phyloP scores from a whole-genome alignment of 2,888 invertebrate species.

The Scrobipalpa costella region DNA sequence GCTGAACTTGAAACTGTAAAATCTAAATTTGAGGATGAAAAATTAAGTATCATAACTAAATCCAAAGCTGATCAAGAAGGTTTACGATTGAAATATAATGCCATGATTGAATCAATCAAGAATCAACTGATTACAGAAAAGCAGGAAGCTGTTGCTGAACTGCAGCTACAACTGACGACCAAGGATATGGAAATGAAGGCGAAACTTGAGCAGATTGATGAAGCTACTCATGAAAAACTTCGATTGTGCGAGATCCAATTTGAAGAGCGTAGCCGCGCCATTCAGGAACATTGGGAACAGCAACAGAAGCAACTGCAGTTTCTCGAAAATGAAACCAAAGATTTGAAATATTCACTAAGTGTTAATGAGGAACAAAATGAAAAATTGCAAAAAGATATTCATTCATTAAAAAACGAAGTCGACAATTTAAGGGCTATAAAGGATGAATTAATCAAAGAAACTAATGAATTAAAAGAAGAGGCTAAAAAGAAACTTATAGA shows the following conservation, averaged over 20 bases:
- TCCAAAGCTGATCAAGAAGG: slow-evolving; percentile 64
- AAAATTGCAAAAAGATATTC: slow-evolving; percentile 56
- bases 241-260: slow-evolving; percentile 74
- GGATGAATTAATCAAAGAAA: slow-evolving; percentile 48
- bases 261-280: slow-evolving; percentile 65
- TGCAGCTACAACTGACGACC: slow-evolving; percentile 56
- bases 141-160: slow-evolving; percentile 57
- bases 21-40: slow-evolving; percentile 72
- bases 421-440: slow-evolving; percentile 56
- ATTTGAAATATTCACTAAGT: slow-evolving; percentile 56
- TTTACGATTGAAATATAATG: slow-evolving; percentile 61
- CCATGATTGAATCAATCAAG: slow-evolving; percentile 59
- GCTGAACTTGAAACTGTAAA: slow-evolving; percentile 70
- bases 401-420: slow-evolving; percentile 55
- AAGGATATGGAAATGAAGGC: slow-evolving; percentile 73
- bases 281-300: slow-evolving; percentile 63
- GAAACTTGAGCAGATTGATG: slow-evolving; percentile 72
- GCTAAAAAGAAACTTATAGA: slow-evolving; percentile 61
- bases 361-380: slow-evolving; percentile 58
- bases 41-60: slow-evolving; percentile 60
- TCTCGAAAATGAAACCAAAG: slow-evolving; percentile 62
- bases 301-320: slow-evolving; percentile 60
- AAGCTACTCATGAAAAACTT: slow-evolving; percentile 69
- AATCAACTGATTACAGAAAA: slow-evolving; percentile 63
- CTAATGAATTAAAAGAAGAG: slow-evolving; percentile 61